Base-by-base conservation (phyloP, 2,113 vertebrate species). In the Channa argus region DNA sequence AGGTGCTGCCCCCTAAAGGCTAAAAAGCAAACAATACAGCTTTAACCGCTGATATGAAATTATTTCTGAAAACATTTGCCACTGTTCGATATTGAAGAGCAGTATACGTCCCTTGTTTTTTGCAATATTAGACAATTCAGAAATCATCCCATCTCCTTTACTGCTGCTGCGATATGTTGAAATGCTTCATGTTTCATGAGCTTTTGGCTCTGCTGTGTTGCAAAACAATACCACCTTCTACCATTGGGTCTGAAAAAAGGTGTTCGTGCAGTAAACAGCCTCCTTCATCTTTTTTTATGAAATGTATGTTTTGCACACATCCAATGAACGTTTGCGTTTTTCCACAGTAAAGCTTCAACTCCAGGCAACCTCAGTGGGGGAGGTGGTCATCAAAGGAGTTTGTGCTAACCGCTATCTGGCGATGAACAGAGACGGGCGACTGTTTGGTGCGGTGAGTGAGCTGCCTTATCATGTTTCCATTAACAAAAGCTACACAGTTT, bases 311-410 rank as follows among this genome's bases (percentile, higher is more conserved):
- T 24, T 24, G 24, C 1, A 24, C 24, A 24, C 24, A 24, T 24
- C 24, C 24, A 24, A 24, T 14, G 9, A 14, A 37, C 7, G 43
- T 63, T 41, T 63, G 5, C 83, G 14, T 52, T 71, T 59, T 11
- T 67, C 69, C 12, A 8, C 81, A 99, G 98, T 99, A 84, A 98
- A 97, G 82, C 94, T 99, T 63, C 96, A 98, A 24, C 94, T 99
- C 24, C 98, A 99, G 90, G 97, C 97, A 0, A 97, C 97, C 66
- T 95, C 97, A 2, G 94, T 96, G 81, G 97, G 98, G 39, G 97
- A 98, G 46, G 96, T 99, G 70, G 94, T 97, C 45, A 98, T 99
- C 91, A 98, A 98, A 87, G 98, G 98, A 0, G 81, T 98, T 5
- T 95, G 92, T 33, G 96, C 98, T 0, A 97, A 98, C 85, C 96